Base-by-base conservation (phyloP, 2,113 vertebrate species). In the Paedocypris sp. region DNA sequence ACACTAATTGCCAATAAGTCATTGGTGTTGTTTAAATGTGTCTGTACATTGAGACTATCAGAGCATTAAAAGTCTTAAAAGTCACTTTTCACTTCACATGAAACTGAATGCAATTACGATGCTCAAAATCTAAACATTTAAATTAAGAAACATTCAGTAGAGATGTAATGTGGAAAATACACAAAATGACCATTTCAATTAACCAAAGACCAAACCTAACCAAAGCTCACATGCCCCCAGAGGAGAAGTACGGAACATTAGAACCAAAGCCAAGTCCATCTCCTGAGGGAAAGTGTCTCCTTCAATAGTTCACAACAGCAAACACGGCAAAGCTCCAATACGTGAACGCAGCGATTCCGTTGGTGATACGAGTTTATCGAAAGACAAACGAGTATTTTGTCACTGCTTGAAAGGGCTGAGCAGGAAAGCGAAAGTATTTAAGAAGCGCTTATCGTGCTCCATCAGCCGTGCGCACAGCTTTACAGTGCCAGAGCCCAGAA, bases 391-490 rank as follows among this genome's bases (percentile, higher is more conserved):
- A 32, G 29, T 25, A 15, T 22, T 38, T 25, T 36, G 32, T 28
- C 8, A 25, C 5, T 5, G 5, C 3, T 31, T 59, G 7, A 38
- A 26, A 68, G 25, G 13, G 29, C 23, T 25, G 2, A 46, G 2
- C 58, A 12, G 11, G 22, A 31, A 32, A 29, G 41, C 42, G 26
- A 41, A 31, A 36, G 31, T 7, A 33, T 52, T 26, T 33, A 46
- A 11, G 52, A 41, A 29, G 36, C 25, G 9, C 23, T 41, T 29
- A 29, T 56, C 52, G 22, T 4, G 19, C 22, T 19, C 60, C 60
- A 46, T 64, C 47, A 47, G 18, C 22, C 52, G 50, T 62, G 20
- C 42, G 43, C 22, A 49, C 29, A 50, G 10, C 41, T 35, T 43
- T 28, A 31, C 20, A 50, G 31, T 46, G 18, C 64, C 22, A 54